Conservation (phyloP, 2,888 invertebrate genomes). For the Rotaria socialis region DNA sequence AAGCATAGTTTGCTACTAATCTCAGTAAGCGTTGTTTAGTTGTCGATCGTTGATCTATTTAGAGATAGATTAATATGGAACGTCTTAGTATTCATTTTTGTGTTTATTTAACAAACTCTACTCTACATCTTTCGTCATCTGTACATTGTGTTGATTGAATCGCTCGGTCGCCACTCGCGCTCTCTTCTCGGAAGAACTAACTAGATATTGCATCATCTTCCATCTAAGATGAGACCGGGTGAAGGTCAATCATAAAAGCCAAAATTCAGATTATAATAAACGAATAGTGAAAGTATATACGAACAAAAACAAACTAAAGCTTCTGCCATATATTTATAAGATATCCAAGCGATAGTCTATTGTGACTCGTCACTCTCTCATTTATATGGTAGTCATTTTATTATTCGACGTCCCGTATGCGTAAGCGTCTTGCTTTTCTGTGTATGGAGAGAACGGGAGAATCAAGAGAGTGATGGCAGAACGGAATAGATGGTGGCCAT, state of each 20-base stretch:
- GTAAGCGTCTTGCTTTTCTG: background rate
- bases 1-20: background rate
- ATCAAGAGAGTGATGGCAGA: conserved; percentile 18
- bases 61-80: conserved; percentile 1
- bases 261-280: background rate
- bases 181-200: background rate
- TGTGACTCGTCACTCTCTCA: background rate
- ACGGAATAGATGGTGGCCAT: conserved; percentile 9
- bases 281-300: background rate
- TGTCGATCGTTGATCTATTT: background rate
- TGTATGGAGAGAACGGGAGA: background rate
- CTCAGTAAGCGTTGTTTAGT: background rate
- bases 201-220: background rate
- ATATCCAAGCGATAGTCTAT: background rate
- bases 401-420: background rate
- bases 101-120: conserved; percentile 18
- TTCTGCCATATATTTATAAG: background rate
- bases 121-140: background rate
- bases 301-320: background rate
- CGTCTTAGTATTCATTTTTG: background rate
- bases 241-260: background rate
- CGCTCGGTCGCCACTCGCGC: background rate
- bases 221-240: background rate
- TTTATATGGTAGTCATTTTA: background rate
- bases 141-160: background rate